Conservation (phyloP, 1,140 invertebrate species). For the Laupala kohalensis region DNA sequence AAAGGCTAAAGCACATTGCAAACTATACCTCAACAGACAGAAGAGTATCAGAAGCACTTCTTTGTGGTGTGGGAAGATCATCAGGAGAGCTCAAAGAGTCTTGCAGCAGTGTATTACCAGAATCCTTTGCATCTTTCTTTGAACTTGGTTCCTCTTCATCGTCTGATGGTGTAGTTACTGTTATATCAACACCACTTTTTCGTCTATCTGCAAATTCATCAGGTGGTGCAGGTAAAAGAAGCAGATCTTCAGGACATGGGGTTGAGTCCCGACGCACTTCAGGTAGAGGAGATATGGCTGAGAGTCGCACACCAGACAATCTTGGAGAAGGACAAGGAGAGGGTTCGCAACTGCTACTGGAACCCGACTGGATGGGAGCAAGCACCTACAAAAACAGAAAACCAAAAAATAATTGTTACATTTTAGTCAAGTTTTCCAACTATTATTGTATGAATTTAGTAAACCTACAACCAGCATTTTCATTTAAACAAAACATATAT, state of each 20-base stretch:
- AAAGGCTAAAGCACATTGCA: too few relatives aligned
- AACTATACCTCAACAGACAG: not conserved
- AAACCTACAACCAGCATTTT: too few relatives aligned
- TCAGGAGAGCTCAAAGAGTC: not conserved
- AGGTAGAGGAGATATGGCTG: conserved; percentile 50
- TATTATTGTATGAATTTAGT: too few relatives aligned
- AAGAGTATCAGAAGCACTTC: not conserved
- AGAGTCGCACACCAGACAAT: conserved; percentile 27
- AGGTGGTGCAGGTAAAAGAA: conserved; percentile 27
- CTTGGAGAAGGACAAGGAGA: conserved; percentile 44
- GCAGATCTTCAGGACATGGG: conserved; percentile 26
- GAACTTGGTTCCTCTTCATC: not conserved
- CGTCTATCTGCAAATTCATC: conserved; percentile 26
- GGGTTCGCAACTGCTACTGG: conserved; percentile 32
- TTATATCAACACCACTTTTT: not conserved
- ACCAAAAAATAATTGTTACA: too few relatives aligned
- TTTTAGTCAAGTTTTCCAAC: too few relatives aligned
- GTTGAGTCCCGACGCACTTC: conserved; percentile 50
- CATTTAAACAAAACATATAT: too few relatives aligned
- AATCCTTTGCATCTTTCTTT: not conserved
- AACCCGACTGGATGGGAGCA: conserved; percentile 28
- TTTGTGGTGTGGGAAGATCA: not conserved
- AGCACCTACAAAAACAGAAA: conserved; percentile 24
- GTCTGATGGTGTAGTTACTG: not conserved
- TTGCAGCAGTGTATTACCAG: not conserved